These are phyloP conservation scores for Andrena fulva DNA, from an alignment of 2,888 invertebrate genomes.

Conservation along the genomic window DNA sequence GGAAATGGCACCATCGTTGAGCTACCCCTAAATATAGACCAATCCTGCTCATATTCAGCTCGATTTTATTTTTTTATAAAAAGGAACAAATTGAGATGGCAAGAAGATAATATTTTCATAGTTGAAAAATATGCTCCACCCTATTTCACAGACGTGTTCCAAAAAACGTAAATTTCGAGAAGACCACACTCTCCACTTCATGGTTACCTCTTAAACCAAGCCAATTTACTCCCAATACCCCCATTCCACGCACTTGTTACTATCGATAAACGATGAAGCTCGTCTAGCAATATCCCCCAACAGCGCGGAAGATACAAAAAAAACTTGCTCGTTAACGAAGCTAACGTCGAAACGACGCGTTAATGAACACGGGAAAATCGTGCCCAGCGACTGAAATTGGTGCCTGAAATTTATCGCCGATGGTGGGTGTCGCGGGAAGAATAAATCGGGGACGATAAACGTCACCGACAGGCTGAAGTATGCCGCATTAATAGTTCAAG, in stretches of 20 bases:
- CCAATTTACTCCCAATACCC: background rate
- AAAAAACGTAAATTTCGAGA: background rate
- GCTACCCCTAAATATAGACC: no score
- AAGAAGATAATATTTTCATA: no score
- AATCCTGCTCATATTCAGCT: no score
- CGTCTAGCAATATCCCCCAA: background rate
- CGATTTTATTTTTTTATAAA: no score
- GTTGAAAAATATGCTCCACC: no score
- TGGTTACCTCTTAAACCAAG: background rate
- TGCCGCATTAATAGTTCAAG: constrained; percentile 42
- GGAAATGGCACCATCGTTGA: no score
- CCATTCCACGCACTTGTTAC: background rate
- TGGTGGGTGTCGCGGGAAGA: constrained; percentile 30
- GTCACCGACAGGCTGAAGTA: constrained; percentile 13
- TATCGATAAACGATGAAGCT: background rate
- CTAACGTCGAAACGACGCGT: background rate
- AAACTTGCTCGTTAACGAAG: background rate
- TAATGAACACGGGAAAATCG: constrained; percentile 36
- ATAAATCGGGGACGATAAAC: constrained; percentile 47
- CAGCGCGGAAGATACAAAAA: background rate
- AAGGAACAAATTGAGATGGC: no score
- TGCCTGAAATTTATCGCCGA: constrained; percentile 39
- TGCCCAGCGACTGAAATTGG: constrained; percentile 13
- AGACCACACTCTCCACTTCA: background rate
- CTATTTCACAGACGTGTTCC: no score